A percentile compares a stretch with the other conserved stretches of the same genome.
Conservation (phyloP, 2,113 vertebrate species). For the Perca flavescens region DNA sequence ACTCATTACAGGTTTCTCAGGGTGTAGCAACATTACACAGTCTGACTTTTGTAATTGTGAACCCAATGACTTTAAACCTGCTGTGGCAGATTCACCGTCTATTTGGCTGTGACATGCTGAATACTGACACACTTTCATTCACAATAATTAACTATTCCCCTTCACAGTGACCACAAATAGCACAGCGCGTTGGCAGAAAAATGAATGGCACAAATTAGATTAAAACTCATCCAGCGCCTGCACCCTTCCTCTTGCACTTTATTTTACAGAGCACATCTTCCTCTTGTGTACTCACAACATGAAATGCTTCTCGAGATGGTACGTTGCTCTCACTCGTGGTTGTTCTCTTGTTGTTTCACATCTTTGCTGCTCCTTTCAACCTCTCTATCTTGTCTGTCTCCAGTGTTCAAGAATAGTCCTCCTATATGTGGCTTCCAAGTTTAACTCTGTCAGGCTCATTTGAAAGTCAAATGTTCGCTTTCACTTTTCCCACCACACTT, state of each 20-base stretch:
- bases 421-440: conserved; percentile 66
- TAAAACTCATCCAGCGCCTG: conserved; percentile 9
- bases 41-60: conserved; percentile 10
- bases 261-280: conserved; percentile 9
- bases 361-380: conserved; percentile 47
- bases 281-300: conserved; percentile 5
- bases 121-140: conserved; percentile 43
- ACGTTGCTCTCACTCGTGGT: background rate
- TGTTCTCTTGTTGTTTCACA: conserved; percentile 40
- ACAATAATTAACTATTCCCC: conserved; percentile 35
- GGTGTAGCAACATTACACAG: conserved; percentile 29
- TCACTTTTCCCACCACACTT: conserved; percentile 66
- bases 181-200: conserved; percentile 15
- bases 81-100: background rate
- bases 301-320: conserved; percentile 39
- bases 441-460: conserved; percentile 75
- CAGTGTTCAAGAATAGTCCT: conserved; percentile 57
- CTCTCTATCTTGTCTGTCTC: conserved; percentile 40
- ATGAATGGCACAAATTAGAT: conserved; percentile 46
- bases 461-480: conserved; percentile 80
- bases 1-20: conserved; percentile 33
- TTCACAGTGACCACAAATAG: conserved; percentile 43
- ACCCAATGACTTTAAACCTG: background rate
- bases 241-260: conserved; percentile 4
- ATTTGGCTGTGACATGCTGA: background rate